Percentiles rank a stretch among this genome's conserved stretches.
phyloP scores from a whole-genome alignment of 2,113 vertebrate genomes.

The Chaenocephalus aceratus region DNA sequence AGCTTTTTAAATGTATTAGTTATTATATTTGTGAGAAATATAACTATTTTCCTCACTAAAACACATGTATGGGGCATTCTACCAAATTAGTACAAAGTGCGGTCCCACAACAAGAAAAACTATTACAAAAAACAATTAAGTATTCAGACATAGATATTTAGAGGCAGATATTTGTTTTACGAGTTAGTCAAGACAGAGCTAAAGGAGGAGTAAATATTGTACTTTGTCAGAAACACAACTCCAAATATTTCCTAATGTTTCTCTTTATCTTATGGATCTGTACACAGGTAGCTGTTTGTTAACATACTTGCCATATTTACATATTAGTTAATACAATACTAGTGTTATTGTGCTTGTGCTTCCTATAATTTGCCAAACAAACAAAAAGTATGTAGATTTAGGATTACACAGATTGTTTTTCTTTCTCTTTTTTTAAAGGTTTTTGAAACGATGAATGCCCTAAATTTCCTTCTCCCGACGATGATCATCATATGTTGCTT shows the following conservation, averaged over 20 bases:
- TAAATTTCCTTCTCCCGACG: neutral
- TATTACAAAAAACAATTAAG: too few relatives aligned
- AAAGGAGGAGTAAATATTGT: neutral
- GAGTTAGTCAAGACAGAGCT: neutral
- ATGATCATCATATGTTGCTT: constrained; percentile 28
- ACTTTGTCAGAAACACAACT: neutral
- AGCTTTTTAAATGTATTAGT: neutral
- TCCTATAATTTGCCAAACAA: neutral
- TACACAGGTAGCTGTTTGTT: neutral
- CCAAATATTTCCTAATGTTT: neutral
- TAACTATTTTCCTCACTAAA: neutral
- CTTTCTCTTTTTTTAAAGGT: constrained; percentile 4
- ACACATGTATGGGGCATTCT: too few relatives aligned
- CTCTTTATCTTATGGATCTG: neutral
- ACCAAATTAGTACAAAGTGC: too few relatives aligned
- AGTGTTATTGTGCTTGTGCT: neutral
- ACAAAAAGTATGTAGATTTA: neutral
- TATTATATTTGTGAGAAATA: too few relatives aligned
- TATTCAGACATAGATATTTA: neutral
- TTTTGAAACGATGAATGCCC: constrained; percentile 19
- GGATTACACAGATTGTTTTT: neutral
- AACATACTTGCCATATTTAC: neutral
- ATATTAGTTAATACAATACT: neutral
- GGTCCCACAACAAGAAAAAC: too few relatives aligned
- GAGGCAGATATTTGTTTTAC: neutral